These are phyloP conservation scores for Aurelia sp. DNA, from an alignment of 30 jellyfish, hydroid and myxozoan species.

Conservation along the genomic window DNA sequence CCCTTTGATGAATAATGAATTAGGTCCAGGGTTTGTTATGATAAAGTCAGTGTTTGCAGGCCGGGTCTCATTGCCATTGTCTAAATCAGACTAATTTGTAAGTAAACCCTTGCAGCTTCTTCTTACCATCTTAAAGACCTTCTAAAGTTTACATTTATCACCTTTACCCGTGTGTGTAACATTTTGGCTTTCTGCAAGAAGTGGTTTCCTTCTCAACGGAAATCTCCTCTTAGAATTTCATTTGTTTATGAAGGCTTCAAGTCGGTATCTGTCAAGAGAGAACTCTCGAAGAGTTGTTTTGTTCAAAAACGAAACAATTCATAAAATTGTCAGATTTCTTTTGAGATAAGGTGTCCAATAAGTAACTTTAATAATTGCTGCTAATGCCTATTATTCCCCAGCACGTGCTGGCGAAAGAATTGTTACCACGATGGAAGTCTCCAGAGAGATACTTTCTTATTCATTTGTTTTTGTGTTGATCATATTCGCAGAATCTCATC, in stretches of 20 bases:
- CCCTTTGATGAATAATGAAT: constrained; percentile 42
- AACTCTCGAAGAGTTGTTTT: no score
- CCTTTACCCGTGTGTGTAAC: constrained; percentile 18
- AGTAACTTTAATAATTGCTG: neutral
- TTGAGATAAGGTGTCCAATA: neutral
- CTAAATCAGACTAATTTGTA: neutral
- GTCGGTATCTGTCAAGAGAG: no score
- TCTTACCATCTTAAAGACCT: neutral
- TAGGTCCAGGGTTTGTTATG: constrained; percentile 49
- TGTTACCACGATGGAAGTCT: constrained; percentile 8
- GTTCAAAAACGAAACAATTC: no score
- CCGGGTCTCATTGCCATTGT: constrained; percentile 16
- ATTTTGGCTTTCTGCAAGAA: constrained; percentile 47
- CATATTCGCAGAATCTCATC: neutral
- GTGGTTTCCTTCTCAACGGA: constrained; percentile 71
- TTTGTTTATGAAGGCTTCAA: constrained; percentile 6
- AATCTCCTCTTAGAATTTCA: constrained; percentile 59
- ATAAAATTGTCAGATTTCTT: no score
- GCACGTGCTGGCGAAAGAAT: constrained; percentile 32
- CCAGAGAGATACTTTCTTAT: neutral
- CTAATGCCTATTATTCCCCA: neutral
- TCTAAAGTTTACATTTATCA: neutral
- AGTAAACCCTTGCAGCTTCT: neutral
- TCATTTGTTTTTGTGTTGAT: neutral
- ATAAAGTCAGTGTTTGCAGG: constrained; percentile 8